Percentiles rank a stretch among this genome's conserved stretches.
These are phyloP conservation scores for Tenebrio molitor DNA, from an alignment of 1,140 invertebrate genomes.

Conservation along the genomic window DNA sequence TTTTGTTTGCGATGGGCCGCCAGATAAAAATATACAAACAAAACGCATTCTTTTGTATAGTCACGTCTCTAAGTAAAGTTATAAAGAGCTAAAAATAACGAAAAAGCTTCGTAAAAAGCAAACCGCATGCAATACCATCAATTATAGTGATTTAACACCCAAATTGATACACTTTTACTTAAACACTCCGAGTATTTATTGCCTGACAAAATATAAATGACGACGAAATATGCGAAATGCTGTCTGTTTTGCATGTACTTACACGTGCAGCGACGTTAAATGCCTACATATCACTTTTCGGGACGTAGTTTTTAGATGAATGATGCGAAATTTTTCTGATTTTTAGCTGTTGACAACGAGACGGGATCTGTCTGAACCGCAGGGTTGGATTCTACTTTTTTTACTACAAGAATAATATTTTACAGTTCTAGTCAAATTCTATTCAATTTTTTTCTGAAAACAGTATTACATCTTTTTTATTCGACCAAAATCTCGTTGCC, in stretches of 20 bases:
- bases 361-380: no score
- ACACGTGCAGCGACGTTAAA: constrained; percentile 25
- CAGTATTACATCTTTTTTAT: no score
- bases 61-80: constrained; percentile 42
- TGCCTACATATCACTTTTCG: constrained; percentile 39
- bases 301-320: constrained; percentile 13
- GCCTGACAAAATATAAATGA: constrained; percentile 59
- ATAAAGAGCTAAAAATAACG: constrained; percentile 44
- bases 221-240: constrained; percentile 31
- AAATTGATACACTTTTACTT: constrained; percentile 59
- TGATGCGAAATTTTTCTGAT: not conserved
- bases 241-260: constrained; percentile 37
- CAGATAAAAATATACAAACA: constrained; percentile 42
- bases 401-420: no score
- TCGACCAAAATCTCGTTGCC: no score
- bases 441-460: no score
- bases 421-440: no score
- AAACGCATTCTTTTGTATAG: constrained; percentile 39
- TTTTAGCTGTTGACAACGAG: no score
- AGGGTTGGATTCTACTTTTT: no score
- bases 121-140: constrained; percentile 57
- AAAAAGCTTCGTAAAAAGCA: constrained; percentile 44
- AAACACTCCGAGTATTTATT: constrained; percentile 55
- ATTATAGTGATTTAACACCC: constrained; percentile 62
- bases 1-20: constrained; percentile 30